Evolutionary conservation across 2,888 invertebrate genomes (phyloP).

Genomic region (Elegia similella): DNA sequence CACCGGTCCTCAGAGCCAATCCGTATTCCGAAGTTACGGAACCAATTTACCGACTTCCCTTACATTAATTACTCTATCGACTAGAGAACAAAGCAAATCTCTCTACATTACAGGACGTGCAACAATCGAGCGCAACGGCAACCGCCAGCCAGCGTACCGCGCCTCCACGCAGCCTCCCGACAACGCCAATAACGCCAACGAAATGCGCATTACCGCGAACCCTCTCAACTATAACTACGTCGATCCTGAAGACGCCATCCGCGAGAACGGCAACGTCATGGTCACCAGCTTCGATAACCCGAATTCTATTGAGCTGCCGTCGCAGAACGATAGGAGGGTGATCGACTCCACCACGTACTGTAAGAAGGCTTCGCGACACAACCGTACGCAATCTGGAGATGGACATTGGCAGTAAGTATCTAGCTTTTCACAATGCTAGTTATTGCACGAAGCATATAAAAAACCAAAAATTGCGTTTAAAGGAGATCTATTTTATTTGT

Average conservation of each 20-base stretch:
- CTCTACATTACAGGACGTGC: constrained; percentile 72
- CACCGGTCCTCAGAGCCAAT: too few species aligned
- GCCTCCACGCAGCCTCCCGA: constrained; percentile 57
- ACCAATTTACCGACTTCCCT: too few species aligned
- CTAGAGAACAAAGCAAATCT: too few species aligned
- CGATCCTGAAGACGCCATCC: constrained; percentile 84
- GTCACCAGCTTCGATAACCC: constrained; percentile 89
- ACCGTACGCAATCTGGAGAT: constrained; percentile 65
- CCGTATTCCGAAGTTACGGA: too few species aligned
- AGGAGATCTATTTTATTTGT: too few species aligned
- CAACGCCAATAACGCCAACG: constrained; percentile 62
- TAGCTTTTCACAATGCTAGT: too few species aligned
- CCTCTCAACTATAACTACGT: constrained; percentile 87
- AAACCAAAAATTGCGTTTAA: too few species aligned
- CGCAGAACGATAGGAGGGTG: constrained; percentile 62
- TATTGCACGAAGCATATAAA: too few species aligned
- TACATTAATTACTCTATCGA: too few species aligned
- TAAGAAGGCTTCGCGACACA: constrained; percentile 79
- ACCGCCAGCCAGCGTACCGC: constrained; percentile 66
- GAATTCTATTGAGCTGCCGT: constrained; percentile 86
- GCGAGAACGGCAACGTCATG: constrained; percentile 74
- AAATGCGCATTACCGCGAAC: constrained; percentile 90
- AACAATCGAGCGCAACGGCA: constrained; percentile 81
- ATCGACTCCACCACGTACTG: constrained; percentile 88
- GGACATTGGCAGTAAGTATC: constrained; percentile 77